Conservation (phyloP, 2,797 vertebrate species). For the Macropodus opercularis region DNA sequence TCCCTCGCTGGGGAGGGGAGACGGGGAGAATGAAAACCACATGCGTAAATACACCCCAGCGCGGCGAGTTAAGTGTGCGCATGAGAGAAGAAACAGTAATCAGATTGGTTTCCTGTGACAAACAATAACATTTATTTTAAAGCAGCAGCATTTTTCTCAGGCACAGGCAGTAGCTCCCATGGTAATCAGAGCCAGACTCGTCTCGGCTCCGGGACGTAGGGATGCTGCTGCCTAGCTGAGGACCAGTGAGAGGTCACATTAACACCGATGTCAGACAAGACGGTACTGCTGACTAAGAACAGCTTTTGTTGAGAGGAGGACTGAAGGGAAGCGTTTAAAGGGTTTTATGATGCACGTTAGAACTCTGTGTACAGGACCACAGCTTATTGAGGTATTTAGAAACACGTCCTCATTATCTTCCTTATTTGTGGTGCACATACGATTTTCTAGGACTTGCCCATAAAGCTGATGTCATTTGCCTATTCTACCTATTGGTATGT, state of each 20-base stretch:
- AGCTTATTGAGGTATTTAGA: too few species aligned
- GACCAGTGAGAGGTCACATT: conserved; percentile 85
- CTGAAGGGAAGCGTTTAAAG: neutral
- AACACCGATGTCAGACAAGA: conserved; percentile 48
- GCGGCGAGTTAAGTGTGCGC: conserved; percentile 71
- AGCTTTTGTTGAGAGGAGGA: conserved; percentile 30
- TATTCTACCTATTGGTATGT: too few species aligned
- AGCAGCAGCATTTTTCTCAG: conserved; percentile 86
- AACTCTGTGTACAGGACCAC: too few species aligned
- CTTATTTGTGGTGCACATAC: too few species aligned
- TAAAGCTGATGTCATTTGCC: too few species aligned
- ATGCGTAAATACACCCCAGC: conserved; percentile 91
- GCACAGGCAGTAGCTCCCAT: conserved; percentile 87
- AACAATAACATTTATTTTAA: conserved; percentile 99
- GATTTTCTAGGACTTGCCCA: too few species aligned
- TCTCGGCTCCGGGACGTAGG: conserved; percentile 63
- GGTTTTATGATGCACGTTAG: too few species aligned
- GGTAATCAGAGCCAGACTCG: conserved; percentile 94
- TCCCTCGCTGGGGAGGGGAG: conserved; percentile 41
- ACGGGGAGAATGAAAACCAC: conserved; percentile 89
- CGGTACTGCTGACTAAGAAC: conserved; percentile 24
- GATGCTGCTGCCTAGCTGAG: conserved; percentile 62
- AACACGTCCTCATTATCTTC: too few species aligned
- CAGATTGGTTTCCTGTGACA: conserved; percentile 96
- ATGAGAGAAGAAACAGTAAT: conserved; percentile 93